Percentiles rank a stretch among this genome's conserved stretches.
These are phyloP conservation scores for Sylvicapra grimmia DNA, from an alignment of 2,113 vertebrate genomes.

Conservation along the genomic window DNA sequence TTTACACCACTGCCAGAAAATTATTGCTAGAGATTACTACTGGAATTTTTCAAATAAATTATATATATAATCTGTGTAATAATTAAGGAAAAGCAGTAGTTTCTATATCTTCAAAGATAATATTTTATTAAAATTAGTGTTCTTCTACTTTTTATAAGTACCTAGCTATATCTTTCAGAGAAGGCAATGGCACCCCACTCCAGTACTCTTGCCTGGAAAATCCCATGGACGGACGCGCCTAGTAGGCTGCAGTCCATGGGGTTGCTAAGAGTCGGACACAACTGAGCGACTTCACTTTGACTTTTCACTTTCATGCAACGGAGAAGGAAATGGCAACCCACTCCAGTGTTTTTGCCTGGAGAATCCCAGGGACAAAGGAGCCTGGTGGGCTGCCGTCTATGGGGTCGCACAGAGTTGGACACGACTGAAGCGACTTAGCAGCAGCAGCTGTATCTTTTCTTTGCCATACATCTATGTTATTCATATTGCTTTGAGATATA, in stretches of 20 bases:
- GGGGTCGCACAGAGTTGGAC: no score
- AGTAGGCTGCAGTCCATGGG: no score
- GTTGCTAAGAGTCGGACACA: no score
- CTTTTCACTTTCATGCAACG: no score
- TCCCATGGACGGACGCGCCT: fast-evolving
- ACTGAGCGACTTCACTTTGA: no score
- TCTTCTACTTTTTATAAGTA: neutral
- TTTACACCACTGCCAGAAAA: neutral
- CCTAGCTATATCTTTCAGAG: neutral
- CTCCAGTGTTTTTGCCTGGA: no score
- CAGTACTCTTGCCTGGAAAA: no score
- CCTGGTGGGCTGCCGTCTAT: no score
- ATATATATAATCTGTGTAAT: neutral
- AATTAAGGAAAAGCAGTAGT: slow-evolving; percentile 24
- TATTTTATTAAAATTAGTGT: slow-evolving; percentile 12
- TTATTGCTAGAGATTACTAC: neutral
- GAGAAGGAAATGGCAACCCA: no score
- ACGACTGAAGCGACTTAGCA: no score
- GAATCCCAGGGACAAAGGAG: no score
- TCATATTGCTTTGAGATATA: neutral
- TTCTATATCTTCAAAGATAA: neutral
- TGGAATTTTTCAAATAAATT: neutral
- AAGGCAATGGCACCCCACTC: no score
- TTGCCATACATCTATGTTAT: neutral
- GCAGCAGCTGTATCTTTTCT: neutral